Evolutionary conservation across 2,113 vertebrate species (phyloP).

Genomic region (Elaphurus davidianus): DNA sequence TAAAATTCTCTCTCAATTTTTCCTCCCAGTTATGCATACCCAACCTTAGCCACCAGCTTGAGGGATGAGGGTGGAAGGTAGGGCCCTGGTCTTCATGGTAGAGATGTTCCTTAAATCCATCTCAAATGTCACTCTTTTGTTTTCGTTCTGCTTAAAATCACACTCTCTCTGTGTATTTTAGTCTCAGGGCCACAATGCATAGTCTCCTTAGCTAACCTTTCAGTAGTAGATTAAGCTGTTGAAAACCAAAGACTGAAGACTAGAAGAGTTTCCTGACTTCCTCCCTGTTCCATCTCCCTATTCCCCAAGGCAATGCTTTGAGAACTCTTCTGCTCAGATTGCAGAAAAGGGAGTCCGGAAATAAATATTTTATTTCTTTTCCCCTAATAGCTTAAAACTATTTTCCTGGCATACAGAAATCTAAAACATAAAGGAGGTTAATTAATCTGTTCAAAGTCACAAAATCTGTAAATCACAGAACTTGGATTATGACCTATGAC

Average conservation of each 20-base stretch:
- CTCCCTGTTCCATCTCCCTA: neutral
- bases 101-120: neutral
- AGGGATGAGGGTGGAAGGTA: accelerated
- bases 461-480: neutral
- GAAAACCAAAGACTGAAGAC: neutral
- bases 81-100: neutral
- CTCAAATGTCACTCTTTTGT: neutral
- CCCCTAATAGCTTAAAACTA: neutral
- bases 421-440: neutral
- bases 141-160: neutral
- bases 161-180: neutral
- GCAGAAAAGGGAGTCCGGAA: neutral
- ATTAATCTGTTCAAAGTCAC: neutral
- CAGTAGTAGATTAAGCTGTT: neutral
- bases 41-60: neutral
- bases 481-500: neutral
- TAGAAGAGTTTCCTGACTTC: neutral
- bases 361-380: neutral
- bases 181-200: neutral
- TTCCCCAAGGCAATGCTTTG: neutral
- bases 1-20: neutral
- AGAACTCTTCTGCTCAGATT: neutral
- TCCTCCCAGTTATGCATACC: neutral
- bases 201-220: neutral
- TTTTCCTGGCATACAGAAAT: neutral